Evolutionary conservation across 2,797 vertebrate genomes (phyloP).

Genomic region (Anguilla pacifica): DNA sequence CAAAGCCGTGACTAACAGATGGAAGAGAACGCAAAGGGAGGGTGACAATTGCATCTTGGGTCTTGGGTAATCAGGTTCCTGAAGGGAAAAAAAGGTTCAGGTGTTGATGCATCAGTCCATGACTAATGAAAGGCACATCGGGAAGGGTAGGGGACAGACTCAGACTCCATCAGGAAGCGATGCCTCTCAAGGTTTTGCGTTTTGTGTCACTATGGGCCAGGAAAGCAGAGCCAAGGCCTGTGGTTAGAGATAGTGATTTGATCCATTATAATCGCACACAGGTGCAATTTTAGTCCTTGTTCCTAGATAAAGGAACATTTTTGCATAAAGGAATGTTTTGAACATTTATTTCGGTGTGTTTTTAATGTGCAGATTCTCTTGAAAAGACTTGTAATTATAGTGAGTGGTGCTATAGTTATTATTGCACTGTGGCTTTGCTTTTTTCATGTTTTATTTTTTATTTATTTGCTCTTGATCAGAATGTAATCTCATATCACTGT

Average conservation of each 20-base stretch:
- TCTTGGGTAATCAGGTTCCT: neutral
- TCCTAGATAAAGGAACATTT: neutral
- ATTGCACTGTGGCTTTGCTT: neutral
- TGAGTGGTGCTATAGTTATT: neutral
- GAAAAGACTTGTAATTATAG: neutral
- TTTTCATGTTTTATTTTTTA: neutral
- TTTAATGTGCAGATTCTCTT: neutral
- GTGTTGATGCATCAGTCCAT: neutral
- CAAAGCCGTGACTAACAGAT: neutral
- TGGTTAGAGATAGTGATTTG: neutral
- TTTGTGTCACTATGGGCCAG: neutral
- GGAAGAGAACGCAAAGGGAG: neutral
- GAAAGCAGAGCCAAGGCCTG: neutral
- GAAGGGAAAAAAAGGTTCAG: neutral
- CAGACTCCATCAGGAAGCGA: neutral
- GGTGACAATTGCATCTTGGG: neutral
- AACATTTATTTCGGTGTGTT: neutral
- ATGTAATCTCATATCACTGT: neutral
- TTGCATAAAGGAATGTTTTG: no score
- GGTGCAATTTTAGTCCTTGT: neutral
- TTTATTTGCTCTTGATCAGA: neutral
- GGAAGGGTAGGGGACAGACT: neutral
- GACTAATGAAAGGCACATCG: neutral
- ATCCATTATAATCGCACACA: neutral
- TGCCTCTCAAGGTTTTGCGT: neutral